Percentiles rank a stretch among this genome's conserved stretches.
Evolutionary conservation across 2,888 invertebrate species (phyloP).

Genomic region (Hirudinaria manillensis): DNA sequence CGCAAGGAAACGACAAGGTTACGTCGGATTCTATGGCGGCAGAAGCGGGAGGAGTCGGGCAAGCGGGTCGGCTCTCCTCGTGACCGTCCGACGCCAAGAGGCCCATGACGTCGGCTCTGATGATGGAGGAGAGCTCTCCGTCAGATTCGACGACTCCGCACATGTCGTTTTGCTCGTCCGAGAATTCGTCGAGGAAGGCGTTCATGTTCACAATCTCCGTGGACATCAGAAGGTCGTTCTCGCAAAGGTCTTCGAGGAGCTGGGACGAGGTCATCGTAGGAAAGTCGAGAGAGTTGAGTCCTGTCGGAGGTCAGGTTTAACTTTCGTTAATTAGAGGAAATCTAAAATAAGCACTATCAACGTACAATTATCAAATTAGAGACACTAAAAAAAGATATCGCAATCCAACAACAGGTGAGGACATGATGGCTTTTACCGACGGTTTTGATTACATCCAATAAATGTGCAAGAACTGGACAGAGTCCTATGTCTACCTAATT

Average conservation of each 20-base stretch:
- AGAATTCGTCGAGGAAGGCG: conserved; percentile 31
- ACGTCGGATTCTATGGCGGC: neutral
- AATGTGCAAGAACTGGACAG: too few species aligned
- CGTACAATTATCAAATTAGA: too few species aligned
- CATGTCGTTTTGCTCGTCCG: neutral
- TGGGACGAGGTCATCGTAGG: conserved; percentile 1
- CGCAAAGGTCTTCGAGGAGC: conserved; percentile 39
- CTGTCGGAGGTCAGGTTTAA: neutral
- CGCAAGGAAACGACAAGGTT: neutral
- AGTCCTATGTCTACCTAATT: too few species aligned
- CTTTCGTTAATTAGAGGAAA: too few species aligned
- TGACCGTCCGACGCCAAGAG: neutral
- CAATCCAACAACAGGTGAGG: too few species aligned
- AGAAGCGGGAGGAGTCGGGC: neutral
- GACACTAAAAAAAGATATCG: too few species aligned
- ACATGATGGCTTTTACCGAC: too few species aligned
- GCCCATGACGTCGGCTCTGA: conserved; percentile 1
- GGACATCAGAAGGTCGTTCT: conserved; percentile 37
- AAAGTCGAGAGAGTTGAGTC: neutral
- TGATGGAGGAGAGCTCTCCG: neutral
- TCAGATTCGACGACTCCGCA: neutral
- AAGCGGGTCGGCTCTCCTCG: neutral
- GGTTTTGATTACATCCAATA: too few species aligned
- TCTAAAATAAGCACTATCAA: too few species aligned
- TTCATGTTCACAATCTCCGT: conserved; percentile 37